Conservation (phyloP, 2,797 vertebrate species). For the Tokudaia muenninki region DNA sequence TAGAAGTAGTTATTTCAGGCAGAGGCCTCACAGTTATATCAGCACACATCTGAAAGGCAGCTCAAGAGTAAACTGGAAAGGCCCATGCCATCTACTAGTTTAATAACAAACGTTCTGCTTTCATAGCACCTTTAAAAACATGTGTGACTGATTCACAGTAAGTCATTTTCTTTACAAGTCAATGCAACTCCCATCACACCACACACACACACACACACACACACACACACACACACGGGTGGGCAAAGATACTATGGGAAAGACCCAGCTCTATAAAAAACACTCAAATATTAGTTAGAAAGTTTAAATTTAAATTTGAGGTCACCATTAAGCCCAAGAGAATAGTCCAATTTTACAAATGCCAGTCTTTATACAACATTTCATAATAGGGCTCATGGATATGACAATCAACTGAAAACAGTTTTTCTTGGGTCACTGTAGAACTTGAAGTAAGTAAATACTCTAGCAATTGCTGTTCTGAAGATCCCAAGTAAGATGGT, state of each 20-base stretch:
- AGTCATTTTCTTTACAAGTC: conserved; percentile 19
- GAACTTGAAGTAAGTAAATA: not conserved
- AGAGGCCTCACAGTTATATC: conserved; percentile 55
- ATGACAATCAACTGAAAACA: not conserved
- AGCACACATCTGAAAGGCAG: conserved; percentile 40
- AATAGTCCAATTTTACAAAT: conserved; percentile 30
- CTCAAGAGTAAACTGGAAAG: conserved; percentile 40
- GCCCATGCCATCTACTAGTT: not conserved
- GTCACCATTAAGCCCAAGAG: conserved; percentile 26
- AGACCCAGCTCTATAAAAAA: conserved; percentile 44
- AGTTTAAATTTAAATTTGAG: conserved; percentile 47
- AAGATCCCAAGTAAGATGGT: conserved; percentile 13
- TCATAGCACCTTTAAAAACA: conserved; percentile 22
- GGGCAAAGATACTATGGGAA: conserved; percentile 53
- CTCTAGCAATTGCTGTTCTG: conserved; percentile 16
- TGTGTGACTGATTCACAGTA: conserved; percentile 6
- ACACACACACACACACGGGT: not conserved
- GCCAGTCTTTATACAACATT: not conserved
- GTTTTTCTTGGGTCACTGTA: not conserved
- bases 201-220: not conserved
- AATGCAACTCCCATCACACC: not conserved
- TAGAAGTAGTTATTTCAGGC: conserved; percentile 19
- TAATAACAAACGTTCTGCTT: conserved; percentile 42
- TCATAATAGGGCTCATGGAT: not conserved
- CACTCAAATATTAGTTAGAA: not conserved